Percentiles rank a stretch among this genome's conserved stretches.
Evolutionary conservation across 2,797 vertebrate genomes (phyloP).

Genomic region (Acanthurus lineatus): DNA sequence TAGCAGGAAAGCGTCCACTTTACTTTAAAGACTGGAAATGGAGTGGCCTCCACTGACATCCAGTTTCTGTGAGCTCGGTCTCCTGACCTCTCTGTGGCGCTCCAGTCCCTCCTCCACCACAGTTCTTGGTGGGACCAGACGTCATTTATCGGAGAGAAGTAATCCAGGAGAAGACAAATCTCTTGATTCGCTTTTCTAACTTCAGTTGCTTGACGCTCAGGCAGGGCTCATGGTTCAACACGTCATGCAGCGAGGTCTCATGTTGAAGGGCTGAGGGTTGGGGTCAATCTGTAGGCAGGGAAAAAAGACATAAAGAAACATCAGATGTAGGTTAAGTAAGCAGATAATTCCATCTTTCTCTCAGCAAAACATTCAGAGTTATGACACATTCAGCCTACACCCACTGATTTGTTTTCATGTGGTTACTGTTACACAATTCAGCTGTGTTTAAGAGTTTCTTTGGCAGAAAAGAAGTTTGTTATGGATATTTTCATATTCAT

Average conservation of each 20-base stretch:
- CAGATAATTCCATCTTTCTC: background rate
- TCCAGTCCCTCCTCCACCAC: slow-evolving; percentile 57
- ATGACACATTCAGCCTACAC: slow-evolving; percentile 5
- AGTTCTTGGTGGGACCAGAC: slow-evolving; percentile 56
- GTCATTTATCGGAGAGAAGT: slow-evolving; percentile 73
- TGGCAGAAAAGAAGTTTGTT: background rate
- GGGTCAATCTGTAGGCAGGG: slow-evolving; percentile 89
- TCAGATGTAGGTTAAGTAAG: slow-evolving; percentile 1
- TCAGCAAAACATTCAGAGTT: background rate
- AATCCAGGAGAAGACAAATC: slow-evolving; percentile 82
- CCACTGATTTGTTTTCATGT: slow-evolving; percentile 20
- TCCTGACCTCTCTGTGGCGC: slow-evolving; percentile 50
- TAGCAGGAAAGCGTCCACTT: slow-evolving; percentile 63
- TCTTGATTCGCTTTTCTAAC: slow-evolving; percentile 73
- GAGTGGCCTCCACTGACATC: slow-evolving; percentile 51
- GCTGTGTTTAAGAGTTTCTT: slow-evolving; percentile 5
- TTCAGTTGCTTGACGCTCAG: slow-evolving; percentile 70
- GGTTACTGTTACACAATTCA: slow-evolving; percentile 15
- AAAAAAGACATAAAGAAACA: background rate
- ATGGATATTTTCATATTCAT: background rate
- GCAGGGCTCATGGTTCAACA: slow-evolving; percentile 87
- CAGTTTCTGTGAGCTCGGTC: slow-evolving; percentile 69
- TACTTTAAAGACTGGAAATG: slow-evolving; percentile 43
- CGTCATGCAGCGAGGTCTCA: slow-evolving; percentile 95
- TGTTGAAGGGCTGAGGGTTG: slow-evolving; percentile 86